Evolutionary conservation across 2,797 vertebrate genomes (phyloP).

Genomic region (Manis crassicaudata): DNA sequence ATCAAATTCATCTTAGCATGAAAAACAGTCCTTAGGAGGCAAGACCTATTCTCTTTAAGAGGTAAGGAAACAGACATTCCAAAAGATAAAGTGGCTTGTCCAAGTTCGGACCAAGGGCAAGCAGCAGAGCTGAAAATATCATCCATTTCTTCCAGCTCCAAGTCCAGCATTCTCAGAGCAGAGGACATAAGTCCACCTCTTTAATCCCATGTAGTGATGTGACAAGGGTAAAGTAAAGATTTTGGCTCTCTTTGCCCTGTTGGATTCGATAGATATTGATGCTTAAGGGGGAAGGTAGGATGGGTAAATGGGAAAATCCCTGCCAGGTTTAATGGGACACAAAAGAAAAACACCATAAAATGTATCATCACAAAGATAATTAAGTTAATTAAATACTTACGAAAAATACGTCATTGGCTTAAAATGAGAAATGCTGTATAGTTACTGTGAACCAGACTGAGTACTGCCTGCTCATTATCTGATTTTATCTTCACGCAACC

Average conservation of each 20-base stretch:
- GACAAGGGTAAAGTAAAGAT: background rate
- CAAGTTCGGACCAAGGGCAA: background rate
- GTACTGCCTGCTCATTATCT: background rate
- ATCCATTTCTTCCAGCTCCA: background rate
- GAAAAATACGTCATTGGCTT: background rate
- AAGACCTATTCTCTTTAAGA: background rate
- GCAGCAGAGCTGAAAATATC: background rate
- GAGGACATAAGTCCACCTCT: background rate
- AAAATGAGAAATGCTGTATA: background rate
- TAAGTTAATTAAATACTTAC: background rate
- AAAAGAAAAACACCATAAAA: background rate
- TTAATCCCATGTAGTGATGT: background rate
- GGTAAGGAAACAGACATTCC: background rate
- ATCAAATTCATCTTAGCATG: background rate
- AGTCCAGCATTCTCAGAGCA: background rate
- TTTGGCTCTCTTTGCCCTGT: background rate
- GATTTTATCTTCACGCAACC: background rate
- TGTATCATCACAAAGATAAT: background rate
- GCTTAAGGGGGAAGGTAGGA: background rate
- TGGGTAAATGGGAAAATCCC: background rate
- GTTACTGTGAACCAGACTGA: background rate
- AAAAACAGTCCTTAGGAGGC: background rate
- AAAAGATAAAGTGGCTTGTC: background rate
- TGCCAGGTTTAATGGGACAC: background rate
- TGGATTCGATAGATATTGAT: background rate